Percentiles rank a stretch among this genome's conserved stretches.
These are phyloP conservation scores for Pungitius pungitius DNA, from an alignment of 2,113 vertebrate genomes.

Conservation along the genomic window DNA sequence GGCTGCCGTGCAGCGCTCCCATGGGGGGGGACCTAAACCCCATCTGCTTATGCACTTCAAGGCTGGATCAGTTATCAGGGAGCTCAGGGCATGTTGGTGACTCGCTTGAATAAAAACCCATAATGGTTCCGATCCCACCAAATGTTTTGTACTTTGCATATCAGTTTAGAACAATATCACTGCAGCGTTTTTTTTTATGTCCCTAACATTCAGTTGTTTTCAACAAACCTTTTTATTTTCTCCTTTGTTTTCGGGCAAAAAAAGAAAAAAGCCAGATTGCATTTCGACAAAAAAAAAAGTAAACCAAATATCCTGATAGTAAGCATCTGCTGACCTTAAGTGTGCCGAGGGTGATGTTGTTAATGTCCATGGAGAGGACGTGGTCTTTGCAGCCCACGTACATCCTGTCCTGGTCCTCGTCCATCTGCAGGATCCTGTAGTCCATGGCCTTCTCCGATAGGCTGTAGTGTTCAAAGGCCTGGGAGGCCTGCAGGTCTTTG, in stretches of 20 bases:
- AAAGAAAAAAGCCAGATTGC: not conserved
- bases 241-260: not conserved
- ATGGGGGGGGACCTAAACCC: too few relatives aligned
- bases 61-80: too few relatives aligned
- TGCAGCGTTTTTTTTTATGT: not conserved
- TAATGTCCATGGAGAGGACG: constrained; percentile 96
- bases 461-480: constrained; percentile 89
- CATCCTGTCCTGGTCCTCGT: constrained; percentile 98
- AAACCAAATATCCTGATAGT: not conserved
- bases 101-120: constrained; percentile 27
- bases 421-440: constrained; percentile 97
- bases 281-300: not conserved
- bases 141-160: constrained; percentile 56
- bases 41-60: too few relatives aligned
- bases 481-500: constrained; percentile 90
- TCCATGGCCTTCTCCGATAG: constrained; percentile 90
- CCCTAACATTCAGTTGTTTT: not conserved
- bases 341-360: constrained; percentile 92
- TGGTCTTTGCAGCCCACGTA: constrained; percentile 98
- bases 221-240: not conserved
- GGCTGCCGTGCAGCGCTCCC: constrained; percentile 40
- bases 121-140: constrained; percentile 29
- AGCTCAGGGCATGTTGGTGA: too few relatives aligned
- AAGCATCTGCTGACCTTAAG: constrained; percentile 85
- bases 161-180: constrained; percentile 21